These are phyloP conservation scores for Drosophila nr. perissopoda DNA, from an alignment of 2,888 invertebrate genomes.

Conservation along the genomic window DNA sequence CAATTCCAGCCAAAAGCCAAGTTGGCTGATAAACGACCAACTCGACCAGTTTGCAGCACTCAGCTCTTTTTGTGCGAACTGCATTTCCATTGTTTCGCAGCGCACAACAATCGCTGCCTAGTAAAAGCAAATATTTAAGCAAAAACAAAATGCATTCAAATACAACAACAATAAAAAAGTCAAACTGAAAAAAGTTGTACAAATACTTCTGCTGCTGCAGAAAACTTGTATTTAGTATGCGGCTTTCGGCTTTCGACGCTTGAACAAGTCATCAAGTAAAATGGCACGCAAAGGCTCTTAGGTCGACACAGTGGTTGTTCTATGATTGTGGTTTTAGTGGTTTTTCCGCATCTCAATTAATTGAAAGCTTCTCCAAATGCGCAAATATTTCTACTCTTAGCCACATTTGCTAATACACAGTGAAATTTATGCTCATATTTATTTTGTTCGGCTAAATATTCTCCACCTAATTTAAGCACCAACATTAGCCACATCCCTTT, in stretches of 20 bases:
- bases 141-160: slow-evolving; percentile 6
- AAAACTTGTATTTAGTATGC: slow-evolving; percentile 39
- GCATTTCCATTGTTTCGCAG: slow-evolving; percentile 37
- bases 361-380: slow-evolving; percentile 25
- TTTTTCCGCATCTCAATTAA: slow-evolving; percentile 35
- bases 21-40: slow-evolving; percentile 33
- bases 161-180: neutral
- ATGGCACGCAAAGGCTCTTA: slow-evolving; percentile 18
- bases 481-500: neutral
- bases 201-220: slow-evolving; percentile 28
- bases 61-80: slow-evolving; percentile 23
- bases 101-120: slow-evolving; percentile 18
- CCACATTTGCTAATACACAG: neutral
- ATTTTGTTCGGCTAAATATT: neutral
- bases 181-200: slow-evolving; percentile 16
- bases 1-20: slow-evolving; percentile 40
- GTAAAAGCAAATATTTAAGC: slow-evolving; percentile 35
- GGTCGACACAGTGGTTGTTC: neutral
- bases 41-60: slow-evolving; percentile 8
- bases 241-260: slow-evolving; percentile 14
- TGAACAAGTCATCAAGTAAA: slow-evolving; percentile 35
- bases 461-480: too few species aligned
- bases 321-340: neutral
- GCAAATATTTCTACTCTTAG: slow-evolving; percentile 11
- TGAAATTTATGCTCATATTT: neutral